Conservation (phyloP, 1,140 invertebrate genomes). For the Leptinotarsa lineolata region DNA sequence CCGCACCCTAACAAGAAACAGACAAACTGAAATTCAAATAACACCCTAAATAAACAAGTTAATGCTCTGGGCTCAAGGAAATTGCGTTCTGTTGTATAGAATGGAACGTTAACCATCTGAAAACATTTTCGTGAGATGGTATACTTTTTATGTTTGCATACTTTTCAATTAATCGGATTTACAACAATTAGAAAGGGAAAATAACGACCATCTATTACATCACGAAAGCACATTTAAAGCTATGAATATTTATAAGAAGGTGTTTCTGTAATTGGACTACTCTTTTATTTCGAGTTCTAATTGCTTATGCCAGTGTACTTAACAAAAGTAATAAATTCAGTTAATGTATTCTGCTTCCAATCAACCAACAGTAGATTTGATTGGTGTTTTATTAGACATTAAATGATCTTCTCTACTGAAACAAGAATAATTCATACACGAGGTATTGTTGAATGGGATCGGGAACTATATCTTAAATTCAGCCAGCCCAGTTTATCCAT, state of each 20-base stretch:
- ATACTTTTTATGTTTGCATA: background rate
- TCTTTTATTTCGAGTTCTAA: background rate
- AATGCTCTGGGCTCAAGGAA: background rate
- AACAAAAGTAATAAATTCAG: no score
- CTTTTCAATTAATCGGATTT: conserved; percentile 8
- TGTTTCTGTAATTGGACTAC: background rate
- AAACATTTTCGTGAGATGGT: background rate
- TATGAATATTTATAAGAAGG: background rate
- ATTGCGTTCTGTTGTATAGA: background rate
- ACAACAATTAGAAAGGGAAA: background rate
- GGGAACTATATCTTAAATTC: no score
- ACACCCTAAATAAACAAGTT: background rate
- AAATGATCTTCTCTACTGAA: no score
- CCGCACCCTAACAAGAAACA: background rate
- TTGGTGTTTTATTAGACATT: no score
- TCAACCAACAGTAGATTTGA: no score
- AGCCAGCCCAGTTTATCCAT: no score
- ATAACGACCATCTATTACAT: background rate
- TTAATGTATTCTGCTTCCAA: no score
- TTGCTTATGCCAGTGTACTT: background rate
- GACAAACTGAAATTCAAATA: background rate
- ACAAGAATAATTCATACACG: no score
- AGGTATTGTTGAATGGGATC: no score
- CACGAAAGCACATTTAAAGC: background rate
- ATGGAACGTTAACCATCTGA: background rate